Conservation (phyloP, 2,797 vertebrate genomes). For the Danio choprae region DNA sequence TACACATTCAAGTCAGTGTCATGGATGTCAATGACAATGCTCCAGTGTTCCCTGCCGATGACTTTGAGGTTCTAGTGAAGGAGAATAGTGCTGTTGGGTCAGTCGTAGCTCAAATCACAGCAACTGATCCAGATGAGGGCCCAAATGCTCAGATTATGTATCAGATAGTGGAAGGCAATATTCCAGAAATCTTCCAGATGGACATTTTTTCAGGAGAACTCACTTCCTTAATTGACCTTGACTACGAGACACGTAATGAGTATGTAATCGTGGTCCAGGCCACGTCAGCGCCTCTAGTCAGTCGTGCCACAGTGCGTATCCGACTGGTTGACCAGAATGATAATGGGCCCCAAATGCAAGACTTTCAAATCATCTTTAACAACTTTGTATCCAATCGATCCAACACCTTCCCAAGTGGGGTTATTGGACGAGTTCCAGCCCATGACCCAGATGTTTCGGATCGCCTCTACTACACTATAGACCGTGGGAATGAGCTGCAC, state of each 20-base stretch:
- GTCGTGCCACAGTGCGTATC: slow-evolving; percentile 93
- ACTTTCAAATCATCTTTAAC: slow-evolving; percentile 99
- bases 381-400: slow-evolving; percentile 98
- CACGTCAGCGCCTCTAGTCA: slow-evolving; percentile 96
- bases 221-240: slow-evolving; percentile 96
- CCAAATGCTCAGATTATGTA: slow-evolving; percentile 98
- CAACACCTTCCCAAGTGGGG: slow-evolving; percentile 93
- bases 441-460: slow-evolving; percentile 96
- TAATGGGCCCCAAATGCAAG: slow-evolving; percentile 91
- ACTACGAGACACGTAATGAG: slow-evolving; percentile 91
- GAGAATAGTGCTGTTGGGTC: slow-evolving; percentile 97
- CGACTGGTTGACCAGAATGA: slow-evolving; percentile 95
- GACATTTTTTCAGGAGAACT: slow-evolving; percentile 99
- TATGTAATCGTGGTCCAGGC: slow-evolving; percentile 98
- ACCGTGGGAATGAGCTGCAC: slow-evolving; percentile 94
- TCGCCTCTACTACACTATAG: slow-evolving; percentile 93
- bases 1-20: slow-evolving; percentile 93
- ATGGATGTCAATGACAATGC: slow-evolving; percentile 98
- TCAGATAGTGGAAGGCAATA: slow-evolving; percentile 98
- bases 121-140: slow-evolving; percentile 93
- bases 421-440: slow-evolving; percentile 94
- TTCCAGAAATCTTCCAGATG: slow-evolving; percentile 99
- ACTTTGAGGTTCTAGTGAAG: slow-evolving; percentile 94
- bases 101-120: slow-evolving; percentile 94
- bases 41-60: slow-evolving; percentile 93